phyloP scores from a whole-genome alignment of 2,113 vertebrate species.

The Clinocottus analis region DNA sequence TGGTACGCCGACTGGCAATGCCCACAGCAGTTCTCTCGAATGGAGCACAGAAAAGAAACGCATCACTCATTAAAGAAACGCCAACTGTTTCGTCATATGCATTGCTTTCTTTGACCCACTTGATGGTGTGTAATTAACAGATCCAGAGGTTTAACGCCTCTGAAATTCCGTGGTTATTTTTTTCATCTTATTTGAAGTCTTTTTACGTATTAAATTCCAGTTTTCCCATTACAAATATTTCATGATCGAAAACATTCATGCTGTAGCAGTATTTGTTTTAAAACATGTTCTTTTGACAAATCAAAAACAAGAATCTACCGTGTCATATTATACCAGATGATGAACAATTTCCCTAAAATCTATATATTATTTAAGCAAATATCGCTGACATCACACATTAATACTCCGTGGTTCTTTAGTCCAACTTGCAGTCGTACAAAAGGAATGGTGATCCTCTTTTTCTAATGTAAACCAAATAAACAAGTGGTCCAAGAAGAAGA shows the following conservation, averaged over 20 bases:
- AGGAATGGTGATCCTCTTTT: neutral
- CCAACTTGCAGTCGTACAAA: neutral
- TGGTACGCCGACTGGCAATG: neutral
- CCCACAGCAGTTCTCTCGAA: conserved; percentile 3
- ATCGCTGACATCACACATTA: too few relatives aligned
- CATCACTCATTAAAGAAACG: neutral
- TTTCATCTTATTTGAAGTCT: too few relatives aligned
- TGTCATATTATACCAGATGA: too few relatives aligned
- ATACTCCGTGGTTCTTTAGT: neutral
- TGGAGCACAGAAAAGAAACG: neutral
- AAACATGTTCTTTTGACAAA: too few relatives aligned
- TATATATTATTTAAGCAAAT: too few relatives aligned
- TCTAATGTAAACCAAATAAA: neutral
- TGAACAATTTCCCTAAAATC: too few relatives aligned
- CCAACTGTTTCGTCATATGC: neutral
- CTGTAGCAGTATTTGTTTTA: too few relatives aligned
- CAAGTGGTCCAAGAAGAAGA: neutral
- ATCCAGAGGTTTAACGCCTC: neutral
- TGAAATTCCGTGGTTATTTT: too few relatives aligned
- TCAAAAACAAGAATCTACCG: too few relatives aligned
- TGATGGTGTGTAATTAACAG: neutral
- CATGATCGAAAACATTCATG: too few relatives aligned
- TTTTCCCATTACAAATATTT: too few relatives aligned
- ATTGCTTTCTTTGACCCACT: neutral
- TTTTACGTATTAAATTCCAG: too few relatives aligned